Evolutionary conservation across 2,113 vertebrate genomes (phyloP), one percentile per base, ranked within the genome.

Genomic region (Elachura formosa): DNA sequence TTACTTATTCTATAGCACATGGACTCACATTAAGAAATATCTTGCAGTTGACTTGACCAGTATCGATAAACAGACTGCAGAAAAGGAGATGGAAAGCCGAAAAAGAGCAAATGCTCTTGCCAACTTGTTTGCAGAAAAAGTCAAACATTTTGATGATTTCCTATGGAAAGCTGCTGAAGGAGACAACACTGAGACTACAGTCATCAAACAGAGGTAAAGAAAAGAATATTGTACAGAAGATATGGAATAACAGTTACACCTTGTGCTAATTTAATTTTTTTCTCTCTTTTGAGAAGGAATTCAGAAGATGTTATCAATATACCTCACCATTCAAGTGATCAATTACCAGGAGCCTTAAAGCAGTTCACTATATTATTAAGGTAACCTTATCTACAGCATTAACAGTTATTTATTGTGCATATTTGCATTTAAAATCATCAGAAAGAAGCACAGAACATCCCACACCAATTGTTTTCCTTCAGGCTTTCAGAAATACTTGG

Each of bases 41-140:
- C 89, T 97, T 96, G 19, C 97, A 99, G 99, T 99, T 94, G 99
- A 99, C 95, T 96, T 99, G 96, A 99, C 98, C 97, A 99, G 98
- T 92, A 98, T 99, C 0, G 98, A 99, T 89, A 98, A 98, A 12
- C 98, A 98, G 90, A 99, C 93, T 64, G 78, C 93, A 55, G 99
- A 99, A 87, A 97, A 69, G 83, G 99, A 99, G 94, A 93, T 89
- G 7, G 97, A 98, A 95, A 98, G 98, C 96, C 93, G 59, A 95
- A 97, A 98, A 87, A 98, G 97, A 84, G 98, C 97, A 31, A 94
- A 67, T 43, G 88, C 92, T 18, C 98, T 99, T 72, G 98, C 98
- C 2, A 96, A 87, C 41, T 94, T 98, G 88, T 99, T 99, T 87
- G 75, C 87, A 93, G 98, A 99, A 82, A 99, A 98, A 92, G 98